These are phyloP conservation scores for Drosophila funebris DNA, from an alignment of 1,140 invertebrate species.

Conservation along the genomic window DNA sequence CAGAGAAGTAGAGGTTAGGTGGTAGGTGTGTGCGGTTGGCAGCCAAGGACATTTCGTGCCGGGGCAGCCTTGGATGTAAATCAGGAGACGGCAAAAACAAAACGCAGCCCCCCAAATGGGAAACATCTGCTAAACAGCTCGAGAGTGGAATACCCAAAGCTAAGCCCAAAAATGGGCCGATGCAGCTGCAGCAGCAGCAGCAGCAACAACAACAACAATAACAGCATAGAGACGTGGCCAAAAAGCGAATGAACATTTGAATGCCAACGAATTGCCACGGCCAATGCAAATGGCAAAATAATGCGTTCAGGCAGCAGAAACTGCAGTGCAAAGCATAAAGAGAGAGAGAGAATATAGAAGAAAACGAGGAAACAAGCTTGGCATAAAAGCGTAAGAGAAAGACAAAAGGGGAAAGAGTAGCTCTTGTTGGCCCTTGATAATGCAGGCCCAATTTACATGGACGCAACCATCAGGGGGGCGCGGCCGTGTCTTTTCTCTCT, in stretches of 20 bases:
- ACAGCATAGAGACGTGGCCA: constrained; percentile 19
- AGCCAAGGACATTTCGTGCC: constrained; percentile 28
- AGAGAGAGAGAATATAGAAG: not conserved
- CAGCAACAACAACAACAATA: not conserved
- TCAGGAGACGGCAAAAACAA: constrained; percentile 6
- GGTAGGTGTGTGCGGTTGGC: not conserved
- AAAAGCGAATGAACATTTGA: no score
- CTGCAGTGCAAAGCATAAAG: not conserved
- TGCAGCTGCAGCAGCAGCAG: not conserved
- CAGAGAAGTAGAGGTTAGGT: not conserved
- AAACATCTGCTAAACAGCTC: constrained; percentile 33
- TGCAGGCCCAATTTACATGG: constrained; percentile 1
- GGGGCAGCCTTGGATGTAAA: constrained; percentile 33
- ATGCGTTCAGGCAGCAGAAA: constrained; percentile 26
- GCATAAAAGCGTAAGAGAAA: not conserved
- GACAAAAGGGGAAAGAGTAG: not conserved
- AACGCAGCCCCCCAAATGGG: not conserved
- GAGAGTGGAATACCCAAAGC: constrained; percentile 1
- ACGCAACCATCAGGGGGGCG: no score
- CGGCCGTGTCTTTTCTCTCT: not conserved
- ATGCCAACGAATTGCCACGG: constrained; percentile 17
- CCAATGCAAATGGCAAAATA: constrained; percentile 39
- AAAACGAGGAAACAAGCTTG: not conserved
- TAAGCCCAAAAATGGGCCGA: not conserved
- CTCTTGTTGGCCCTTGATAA: constrained; percentile 1